phyloP scores from a whole-genome alignment of 2,888 invertebrate species.

The Ophion ventricosus region DNA sequence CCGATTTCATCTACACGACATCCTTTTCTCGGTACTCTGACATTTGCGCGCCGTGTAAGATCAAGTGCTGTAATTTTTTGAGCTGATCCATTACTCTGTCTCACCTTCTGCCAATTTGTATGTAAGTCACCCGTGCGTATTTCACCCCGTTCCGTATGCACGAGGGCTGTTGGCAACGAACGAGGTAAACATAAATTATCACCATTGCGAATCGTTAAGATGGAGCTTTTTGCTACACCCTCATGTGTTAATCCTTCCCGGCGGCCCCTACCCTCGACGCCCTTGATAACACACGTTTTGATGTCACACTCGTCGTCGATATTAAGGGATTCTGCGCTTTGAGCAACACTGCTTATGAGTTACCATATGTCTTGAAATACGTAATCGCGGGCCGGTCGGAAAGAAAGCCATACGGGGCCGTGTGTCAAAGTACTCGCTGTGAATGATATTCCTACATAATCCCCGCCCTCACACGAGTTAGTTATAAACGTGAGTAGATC shows the following conservation, averaged over 20 bases:
- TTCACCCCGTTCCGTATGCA: constrained; percentile 16
- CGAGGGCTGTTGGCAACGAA: constrained; percentile 6
- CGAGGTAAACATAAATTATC: constrained; percentile 34
- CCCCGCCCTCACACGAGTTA: constrained; percentile 2
- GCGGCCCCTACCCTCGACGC: constrained; percentile 28
- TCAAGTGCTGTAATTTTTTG: background rate
- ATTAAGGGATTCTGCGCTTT: constrained; percentile 17
- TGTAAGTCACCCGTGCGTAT: constrained; percentile 12
- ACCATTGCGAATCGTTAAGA: constrained; percentile 21
- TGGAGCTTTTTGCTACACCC: background rate
- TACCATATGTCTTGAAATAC: constrained; percentile 25
- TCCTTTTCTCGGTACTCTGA: background rate
- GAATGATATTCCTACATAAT: constrained; percentile 15
- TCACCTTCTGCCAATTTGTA: background rate
- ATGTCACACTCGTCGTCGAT: constrained; percentile 25
- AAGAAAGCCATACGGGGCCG: too few relatives aligned
- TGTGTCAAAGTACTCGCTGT: too few relatives aligned
- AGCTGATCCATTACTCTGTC: background rate
- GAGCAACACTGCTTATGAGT: constrained; percentile 18
- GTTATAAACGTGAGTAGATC: constrained; percentile 22
- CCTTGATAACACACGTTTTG: constrained; percentile 29
- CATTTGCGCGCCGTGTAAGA: background rate
- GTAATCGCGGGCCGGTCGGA: too few relatives aligned
- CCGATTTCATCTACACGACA: background rate
- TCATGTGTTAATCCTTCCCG: constrained; percentile 22